phyloP scores from a whole-genome alignment of 2,888 invertebrate genomes.

The Ichneumoninae sp. region DNA sequence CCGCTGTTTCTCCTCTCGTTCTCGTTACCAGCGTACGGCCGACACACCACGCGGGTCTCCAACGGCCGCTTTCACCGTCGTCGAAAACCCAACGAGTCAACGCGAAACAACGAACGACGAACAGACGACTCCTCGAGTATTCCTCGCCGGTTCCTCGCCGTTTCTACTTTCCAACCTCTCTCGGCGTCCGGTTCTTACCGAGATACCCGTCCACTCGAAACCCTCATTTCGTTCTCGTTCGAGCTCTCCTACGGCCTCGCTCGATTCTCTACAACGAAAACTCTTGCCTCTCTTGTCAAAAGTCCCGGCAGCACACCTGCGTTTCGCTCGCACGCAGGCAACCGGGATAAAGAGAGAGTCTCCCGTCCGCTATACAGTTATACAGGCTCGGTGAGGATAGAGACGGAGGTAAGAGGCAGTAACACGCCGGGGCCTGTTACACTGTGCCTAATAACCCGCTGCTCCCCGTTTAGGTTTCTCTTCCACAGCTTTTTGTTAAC shows the following conservation, averaged over 20 bases:
- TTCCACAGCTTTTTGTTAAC: background rate
- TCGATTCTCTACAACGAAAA: background rate
- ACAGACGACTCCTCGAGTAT: background rate
- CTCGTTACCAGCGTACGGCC: conserved; percentile 11
- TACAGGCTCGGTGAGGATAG: background rate
- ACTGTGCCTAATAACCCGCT: conserved; percentile 5
- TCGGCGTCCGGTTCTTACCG: conserved; percentile 53
- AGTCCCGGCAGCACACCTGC: conserved; percentile 6
- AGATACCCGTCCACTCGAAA: conserved; percentile 53
- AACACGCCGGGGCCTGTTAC: conserved; percentile 21
- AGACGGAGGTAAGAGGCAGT: background rate
- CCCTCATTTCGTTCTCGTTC: conserved; percentile 56
- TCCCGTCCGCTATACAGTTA: conserved; percentile 3
- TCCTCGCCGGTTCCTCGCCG: conserved; percentile 36
- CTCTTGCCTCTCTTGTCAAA: conserved; percentile 9
- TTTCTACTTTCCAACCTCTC: conserved; percentile 60
- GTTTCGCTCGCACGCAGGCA: conserved; percentile 16
- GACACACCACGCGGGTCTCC: conserved; percentile 3
- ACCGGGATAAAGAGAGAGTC: conserved; percentile 14
- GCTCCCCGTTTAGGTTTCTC: conserved; percentile 10
- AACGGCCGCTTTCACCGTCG: conserved; percentile 29
- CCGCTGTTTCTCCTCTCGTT: conserved; percentile 47
- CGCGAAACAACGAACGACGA: conserved; percentile 5
- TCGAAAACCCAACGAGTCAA: conserved; percentile 14
- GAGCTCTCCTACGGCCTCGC: background rate